These are phyloP conservation scores for Hemichromis elongatus DNA, from an alignment of 2,113 vertebrate species.

Conservation along the genomic window DNA sequence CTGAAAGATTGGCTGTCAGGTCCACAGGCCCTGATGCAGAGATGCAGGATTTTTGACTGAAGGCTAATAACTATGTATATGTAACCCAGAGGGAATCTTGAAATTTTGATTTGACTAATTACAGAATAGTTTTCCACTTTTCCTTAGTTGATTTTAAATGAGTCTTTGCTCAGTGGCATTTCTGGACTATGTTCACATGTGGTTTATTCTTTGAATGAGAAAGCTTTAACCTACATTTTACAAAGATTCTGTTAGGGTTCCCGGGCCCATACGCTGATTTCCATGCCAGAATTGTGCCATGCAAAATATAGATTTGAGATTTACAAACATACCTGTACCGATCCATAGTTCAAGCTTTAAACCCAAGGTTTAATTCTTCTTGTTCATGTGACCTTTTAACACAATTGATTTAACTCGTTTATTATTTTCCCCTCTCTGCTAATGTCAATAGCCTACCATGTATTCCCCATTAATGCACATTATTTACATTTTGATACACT, in stretches of 20 bases:
- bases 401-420: not conserved
- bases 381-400: not conserved
- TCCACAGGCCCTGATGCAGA: not conserved
- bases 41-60: not conserved
- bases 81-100: too few relatives aligned
- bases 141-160: too few relatives aligned
- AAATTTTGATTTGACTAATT: not conserved
- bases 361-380: not conserved
- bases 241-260: not conserved
- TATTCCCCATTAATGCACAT: not conserved
- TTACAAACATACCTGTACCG: not conserved
- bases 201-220: not conserved
- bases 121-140: not conserved
- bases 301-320: not conserved
- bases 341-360: not conserved
- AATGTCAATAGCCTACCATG: not conserved
- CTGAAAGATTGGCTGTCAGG: not conserved
- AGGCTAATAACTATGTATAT: too few relatives aligned
- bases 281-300: not conserved
- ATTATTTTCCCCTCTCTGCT: not conserved
- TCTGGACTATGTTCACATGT: not conserved
- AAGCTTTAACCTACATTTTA: not conserved
- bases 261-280: not conserved
- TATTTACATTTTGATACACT: not conserved
- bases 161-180: not conserved